These are phyloP conservation scores for Mormyrus iriodes DNA, from an alignment of 2,113 vertebrate genomes.

Conservation along the genomic window DNA sequence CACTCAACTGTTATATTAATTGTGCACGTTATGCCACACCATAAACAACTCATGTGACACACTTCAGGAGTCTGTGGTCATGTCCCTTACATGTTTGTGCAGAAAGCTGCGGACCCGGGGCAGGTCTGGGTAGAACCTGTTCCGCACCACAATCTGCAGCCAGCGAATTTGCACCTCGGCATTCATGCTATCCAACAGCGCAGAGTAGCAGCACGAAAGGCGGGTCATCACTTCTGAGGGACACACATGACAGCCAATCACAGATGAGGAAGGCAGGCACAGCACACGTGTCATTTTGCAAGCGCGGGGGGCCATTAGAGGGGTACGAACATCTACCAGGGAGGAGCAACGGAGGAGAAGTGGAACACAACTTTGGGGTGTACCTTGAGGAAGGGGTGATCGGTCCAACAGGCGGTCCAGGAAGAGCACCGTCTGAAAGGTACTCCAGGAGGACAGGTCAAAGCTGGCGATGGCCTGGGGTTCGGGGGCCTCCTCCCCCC, in stretches of 20 bases:
- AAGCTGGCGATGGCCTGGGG: slow-evolving; percentile 55
- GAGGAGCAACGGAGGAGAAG: background rate
- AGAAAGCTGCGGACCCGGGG: slow-evolving; percentile 85
- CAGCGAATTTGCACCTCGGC: slow-evolving; percentile 93
- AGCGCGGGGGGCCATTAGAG: background rate
- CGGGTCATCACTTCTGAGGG: slow-evolving; percentile 75
- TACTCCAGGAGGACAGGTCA: slow-evolving; percentile 85
- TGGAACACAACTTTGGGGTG: background rate
- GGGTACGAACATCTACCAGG: background rate
- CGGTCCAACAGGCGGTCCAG: slow-evolving; percentile 85
- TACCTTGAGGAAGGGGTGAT: slow-evolving; percentile 76
- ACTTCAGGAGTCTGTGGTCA: background rate
- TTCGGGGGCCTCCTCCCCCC: slow-evolving; percentile 68
- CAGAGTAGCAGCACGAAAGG: slow-evolving; percentile 78
- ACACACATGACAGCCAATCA: background rate
- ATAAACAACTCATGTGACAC: background rate
- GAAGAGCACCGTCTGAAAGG: slow-evolving; percentile 92
- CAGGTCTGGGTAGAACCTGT: slow-evolving; percentile 82
- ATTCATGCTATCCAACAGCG: slow-evolving; percentile 81
- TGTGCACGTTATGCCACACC: background rate
- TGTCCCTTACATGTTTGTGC: slow-evolving; percentile 77
- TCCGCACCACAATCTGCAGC: slow-evolving; percentile 89
- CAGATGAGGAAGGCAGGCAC: background rate
- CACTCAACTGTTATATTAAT: background rate
- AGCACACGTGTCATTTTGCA: background rate